A percentile compares a stretch with the other conserved stretches of the same genome.
Conservation (phyloP, 2,888 invertebrate genomes). For the Podotricha telesiphe region DNA sequence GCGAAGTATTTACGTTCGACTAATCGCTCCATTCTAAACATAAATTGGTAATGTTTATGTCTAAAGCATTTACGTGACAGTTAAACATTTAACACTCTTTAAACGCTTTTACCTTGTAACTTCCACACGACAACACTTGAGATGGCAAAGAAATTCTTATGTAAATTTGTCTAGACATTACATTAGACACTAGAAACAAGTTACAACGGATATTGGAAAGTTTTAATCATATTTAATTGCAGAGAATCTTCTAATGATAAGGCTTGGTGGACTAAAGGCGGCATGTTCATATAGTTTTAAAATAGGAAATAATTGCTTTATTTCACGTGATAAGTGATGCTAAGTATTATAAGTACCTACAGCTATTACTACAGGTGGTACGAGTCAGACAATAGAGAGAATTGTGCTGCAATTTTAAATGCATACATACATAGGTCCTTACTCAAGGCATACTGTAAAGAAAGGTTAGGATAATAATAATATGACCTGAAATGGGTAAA, state of each 20-base stretch:
- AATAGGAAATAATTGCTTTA: background rate
- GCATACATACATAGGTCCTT: too few species aligned
- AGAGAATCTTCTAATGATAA: conserved; percentile 20
- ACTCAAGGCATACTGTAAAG: too few species aligned
- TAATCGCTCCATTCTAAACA: conserved; percentile 34
- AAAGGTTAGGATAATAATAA: too few species aligned
- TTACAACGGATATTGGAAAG: conserved; percentile 24
- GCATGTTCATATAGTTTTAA: background rate
- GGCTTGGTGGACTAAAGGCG: background rate
- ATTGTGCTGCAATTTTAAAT: too few species aligned
- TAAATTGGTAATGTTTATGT: conserved; percentile 37
- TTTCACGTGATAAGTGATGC: background rate
- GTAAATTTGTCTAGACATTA: conserved; percentile 21
- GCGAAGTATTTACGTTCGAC: conserved; percentile 34
- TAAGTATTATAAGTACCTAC: too few species aligned
- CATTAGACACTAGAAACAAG: conserved; percentile 16
- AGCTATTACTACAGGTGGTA: too few species aligned
- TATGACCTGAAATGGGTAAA: too few species aligned
- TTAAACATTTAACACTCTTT: conserved; percentile 39
- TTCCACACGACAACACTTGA: conserved; percentile 29
- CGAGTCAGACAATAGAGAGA: too few species aligned
- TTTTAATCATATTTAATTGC: conserved; percentile 21
- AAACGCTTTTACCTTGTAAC: conserved; percentile 33
- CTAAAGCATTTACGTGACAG: conserved; percentile 43
- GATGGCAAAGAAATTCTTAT: conserved; percentile 23